Base-by-base conservation (phyloP, 2,113 vertebrate species). In the Stigmatopora argus region DNA sequence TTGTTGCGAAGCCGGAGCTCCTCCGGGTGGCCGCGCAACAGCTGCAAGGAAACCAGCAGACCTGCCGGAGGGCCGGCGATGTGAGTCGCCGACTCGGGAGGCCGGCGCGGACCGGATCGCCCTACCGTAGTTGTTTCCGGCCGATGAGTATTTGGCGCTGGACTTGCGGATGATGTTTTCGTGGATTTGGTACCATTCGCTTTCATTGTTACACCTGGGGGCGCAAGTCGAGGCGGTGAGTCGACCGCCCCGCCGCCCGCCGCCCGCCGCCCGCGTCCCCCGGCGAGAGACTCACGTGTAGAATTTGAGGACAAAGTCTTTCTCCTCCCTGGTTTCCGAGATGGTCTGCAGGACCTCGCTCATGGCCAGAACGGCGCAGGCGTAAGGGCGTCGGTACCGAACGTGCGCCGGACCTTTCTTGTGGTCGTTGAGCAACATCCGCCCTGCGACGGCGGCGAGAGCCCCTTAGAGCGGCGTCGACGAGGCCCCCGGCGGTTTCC, bases 161-260 rank as follows among this genome's bases (percentile, higher is more conserved):
- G 96, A 98, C 85, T 98, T 98, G 76, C 95, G 94, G 82, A 98
- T 97, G 82, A 99, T 99, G 60, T 98, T 98, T 78, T 99, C 97
- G 0, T 99, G 96, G 87, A 98, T 94, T 91, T 98, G 96, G 87
- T 92, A 93, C 97, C 97, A 99, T 15, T 99, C 97, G 0, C 93
- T 98, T 85, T 99, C 97, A 1, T 98, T 98, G 90, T 96, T 99
- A 85, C 97, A 99, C 81, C 97, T 99, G 68, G 0, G 44, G 7
- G 19, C 23, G 21, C 75, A 11, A 64, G 26, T 31, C 2, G 26
- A 31, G 3, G 26, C 26, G 26, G 26, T 31, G 3, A 1, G 26
- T 31, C 26, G 26, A 31, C 26, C 2, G 26, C 26, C 26, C 2
- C 3, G 26, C 26, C 26, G 26, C 26, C 26, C 26, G 38, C 9